Evolutionary conservation across 2,797 vertebrate genomes (phyloP).

Genomic region (Typhlichthys eigenmanni): DNA sequence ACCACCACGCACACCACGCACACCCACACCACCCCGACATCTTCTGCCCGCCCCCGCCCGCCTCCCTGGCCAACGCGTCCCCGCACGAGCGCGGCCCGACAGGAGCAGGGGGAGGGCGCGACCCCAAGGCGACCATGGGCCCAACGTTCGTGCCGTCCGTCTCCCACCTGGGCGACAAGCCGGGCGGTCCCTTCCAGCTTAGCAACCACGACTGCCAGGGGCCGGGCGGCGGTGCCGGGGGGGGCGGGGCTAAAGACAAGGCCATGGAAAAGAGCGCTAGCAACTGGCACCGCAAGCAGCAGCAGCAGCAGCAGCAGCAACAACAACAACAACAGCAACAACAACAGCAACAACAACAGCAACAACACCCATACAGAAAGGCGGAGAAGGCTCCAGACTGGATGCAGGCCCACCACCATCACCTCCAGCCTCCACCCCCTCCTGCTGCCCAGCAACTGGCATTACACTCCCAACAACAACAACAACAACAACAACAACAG

Average conservation of each 20-base stretch:
- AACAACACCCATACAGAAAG: slow-evolving; percentile 86
- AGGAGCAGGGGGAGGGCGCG: slow-evolving; percentile 73
- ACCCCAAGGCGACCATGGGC: slow-evolving; percentile 87
- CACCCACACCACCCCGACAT: slow-evolving; percentile 85
- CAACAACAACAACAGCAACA: slow-evolving; percentile 70
- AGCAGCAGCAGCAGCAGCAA: slow-evolving; percentile 62
- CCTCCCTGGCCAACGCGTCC: slow-evolving; percentile 75
- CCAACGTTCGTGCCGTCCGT: slow-evolving; percentile 90
- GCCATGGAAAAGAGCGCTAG: slow-evolving; percentile 74
- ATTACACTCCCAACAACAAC: slow-evolving; percentile 9
- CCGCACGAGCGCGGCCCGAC: slow-evolving; percentile 82
- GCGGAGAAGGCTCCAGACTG: slow-evolving; percentile 86
- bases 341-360: slow-evolving; percentile 55
- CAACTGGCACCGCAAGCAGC: slow-evolving; percentile 80
- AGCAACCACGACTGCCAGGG: slow-evolving; percentile 83
- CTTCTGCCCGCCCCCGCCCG: slow-evolving; percentile 86
- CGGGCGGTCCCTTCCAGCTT: slow-evolving; percentile 85
- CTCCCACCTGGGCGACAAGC: slow-evolving; percentile 85
- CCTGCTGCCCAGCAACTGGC: slow-evolving; percentile 68
- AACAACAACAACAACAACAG: slow-evolving; percentile 59
- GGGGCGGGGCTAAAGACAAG: slow-evolving; percentile 82
- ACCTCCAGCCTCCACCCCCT: slow-evolving; percentile 65
- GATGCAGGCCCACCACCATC: slow-evolving; percentile 81
- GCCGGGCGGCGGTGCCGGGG: slow-evolving; percentile 68
- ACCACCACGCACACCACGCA: slow-evolving; percentile 77